These are phyloP conservation scores for Himantopus leucocephalus DNA, from an alignment of 2,113 vertebrate species.

Conservation along the genomic window DNA sequence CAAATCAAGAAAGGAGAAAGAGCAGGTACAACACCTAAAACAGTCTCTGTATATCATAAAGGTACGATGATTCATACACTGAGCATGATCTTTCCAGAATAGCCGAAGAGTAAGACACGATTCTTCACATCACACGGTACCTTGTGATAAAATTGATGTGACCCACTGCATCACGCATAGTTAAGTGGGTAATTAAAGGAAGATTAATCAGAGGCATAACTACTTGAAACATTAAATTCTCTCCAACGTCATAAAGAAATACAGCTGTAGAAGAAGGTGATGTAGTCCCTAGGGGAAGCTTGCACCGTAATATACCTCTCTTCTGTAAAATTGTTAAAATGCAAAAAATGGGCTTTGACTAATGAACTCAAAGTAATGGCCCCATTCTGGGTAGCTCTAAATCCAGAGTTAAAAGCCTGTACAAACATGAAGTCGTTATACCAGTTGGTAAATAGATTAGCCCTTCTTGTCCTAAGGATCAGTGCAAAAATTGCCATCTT, in stretches of 20 bases:
- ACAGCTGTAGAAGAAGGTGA: neutral
- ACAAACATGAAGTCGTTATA: neutral
- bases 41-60: neutral
- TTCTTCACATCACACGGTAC: neutral
- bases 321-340: neutral
- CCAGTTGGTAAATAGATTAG: neutral
- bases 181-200: slow-evolving; percentile 3
- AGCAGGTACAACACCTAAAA: neutral
- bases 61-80: rapidly evolving
- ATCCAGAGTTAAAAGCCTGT: neutral
- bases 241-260: neutral
- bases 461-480: neutral
- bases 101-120: neutral
- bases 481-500: neutral
- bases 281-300: neutral
- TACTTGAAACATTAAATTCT: neutral
- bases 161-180: neutral
- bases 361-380: neutral
- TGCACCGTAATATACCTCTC: neutral
- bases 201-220: neutral
- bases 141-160: neutral
- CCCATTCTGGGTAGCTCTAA: neutral
- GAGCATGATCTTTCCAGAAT: neutral
- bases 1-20: neutral
- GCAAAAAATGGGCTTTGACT: neutral